Evolutionary conservation across 2,888 invertebrate genomes (phyloP), one percentile per base, ranked within the genome.

Genomic region (Trissolcus brochymenae): DNA sequence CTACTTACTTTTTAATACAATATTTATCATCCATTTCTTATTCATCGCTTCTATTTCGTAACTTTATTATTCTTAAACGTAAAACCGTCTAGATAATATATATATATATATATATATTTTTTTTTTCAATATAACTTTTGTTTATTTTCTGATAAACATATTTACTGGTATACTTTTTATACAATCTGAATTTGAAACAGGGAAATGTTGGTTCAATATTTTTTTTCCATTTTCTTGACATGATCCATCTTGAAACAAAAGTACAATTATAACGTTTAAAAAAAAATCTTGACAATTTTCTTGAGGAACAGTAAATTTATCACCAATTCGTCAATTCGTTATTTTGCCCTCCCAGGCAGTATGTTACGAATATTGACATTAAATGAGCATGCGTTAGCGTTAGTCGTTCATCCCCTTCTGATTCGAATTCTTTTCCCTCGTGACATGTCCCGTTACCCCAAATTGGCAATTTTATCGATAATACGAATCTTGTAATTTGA

Each of bases 391-490:
- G 80, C 80, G 81, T 79, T 80, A 76, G 74, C 73, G 56, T 66
- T 67, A 61, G 71, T 67, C 79, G 73, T 79, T 71, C 72, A 72
- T 78, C 78, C 75, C 80, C 77, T 74, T 78, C 71, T 71, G 78
- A 60, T 78, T 79, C 80, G 79, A 77, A 79, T 73, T 77, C 74
- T 76, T 81, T 81, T 79, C 81, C 81, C 79, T 78, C 70, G 72
- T 62, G 65, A 73, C 70, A 73, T 56, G 64, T 76, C 81, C 82
- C 76, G 81, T 81, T 82, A 80, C 82, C 82, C 82, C 80, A 85
- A 87, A 87, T 88, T 87, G 87, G 83, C 86, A 88, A 88, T 89
- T 88, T 88, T 88, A 89, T 89, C 88, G 86, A 86, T 88, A 87
- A 88, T 88, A 86, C 86, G 84, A 84, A 89, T 89, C 88, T 87